Evolutionary conservation across 1,140 invertebrate species (phyloP), one percentile per base, ranked within the genome.

Genomic region (Caenorhabditis brenneri): DNA sequence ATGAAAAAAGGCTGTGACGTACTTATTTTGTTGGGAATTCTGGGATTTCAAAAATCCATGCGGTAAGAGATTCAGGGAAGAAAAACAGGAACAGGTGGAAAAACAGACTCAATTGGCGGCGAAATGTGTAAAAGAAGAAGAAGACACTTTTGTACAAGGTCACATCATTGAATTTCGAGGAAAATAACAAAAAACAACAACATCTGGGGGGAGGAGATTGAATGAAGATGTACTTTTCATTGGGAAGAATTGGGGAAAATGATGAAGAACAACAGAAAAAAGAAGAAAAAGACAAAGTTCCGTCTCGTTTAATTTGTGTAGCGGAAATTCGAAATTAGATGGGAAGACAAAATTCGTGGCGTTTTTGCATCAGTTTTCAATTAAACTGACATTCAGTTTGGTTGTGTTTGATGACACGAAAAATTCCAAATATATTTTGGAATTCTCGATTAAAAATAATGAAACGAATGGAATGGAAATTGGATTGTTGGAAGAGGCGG

Each of bases 71-170:
- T 51, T n/a, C 49, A n/a, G 7, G 19, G 0, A 58, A 9, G 12
- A 29, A 58, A 29, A 58, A 27, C 53, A 12, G 53, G 29, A 29
- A 58, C 53, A 29, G 53, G 53, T 51, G 49, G 10, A n/a, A n/a
- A 51, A 16, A 51, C 19, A 16, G 22, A n/a, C 49, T n/a, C 48
- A n/a, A n/a, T 16, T 7, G 49, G 15, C 49, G 19, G 49, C 49
- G n/a, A n/a, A 51, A 51, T 51, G 49, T n/a, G n/a, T n/a, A n/a
- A n/a, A n/a, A n/a, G 49, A 51, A 51, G 7, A 22, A 27, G 24
- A 58, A 58, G 12, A 58, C 53, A 58, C 53, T 58, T 58, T 31
- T 58, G 24, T 58, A 58, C 53, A 58, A 58, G 53, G 53, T 58
- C 53, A 29, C 53, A 16, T 58, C 24, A 27, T 3, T 9, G 53